Base-by-base conservation (phyloP, 2,888 invertebrate genomes). In the Anticlea derivata region DNA sequence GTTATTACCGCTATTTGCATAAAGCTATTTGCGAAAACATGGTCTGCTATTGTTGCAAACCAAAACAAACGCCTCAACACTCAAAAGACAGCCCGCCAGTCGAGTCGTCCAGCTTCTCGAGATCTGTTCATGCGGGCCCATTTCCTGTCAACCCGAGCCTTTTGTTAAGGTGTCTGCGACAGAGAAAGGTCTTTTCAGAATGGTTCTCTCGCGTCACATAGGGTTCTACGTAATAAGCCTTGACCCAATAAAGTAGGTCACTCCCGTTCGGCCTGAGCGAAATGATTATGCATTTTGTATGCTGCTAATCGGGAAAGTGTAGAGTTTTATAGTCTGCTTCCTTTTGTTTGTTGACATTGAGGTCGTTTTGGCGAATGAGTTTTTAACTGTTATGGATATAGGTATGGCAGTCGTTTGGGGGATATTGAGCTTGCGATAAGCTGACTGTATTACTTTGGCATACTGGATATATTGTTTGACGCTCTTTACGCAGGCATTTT, bases 201-300 rank as follows among this genome's bases (percentile, higher is more conserved):
- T 69, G 68, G 67, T 63, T 54, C 41, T 52, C 26, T 58, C 50
- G 38, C 31, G 45, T 40, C 50, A 58, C 58, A 51, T 59, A 58
- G 66, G 68, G 67, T 60, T 66, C 63, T 61, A 50, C 49, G 37
- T 26, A 41, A 47, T 23, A 41, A 62, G 58, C 78, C 78, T 78
- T 78, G 78, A 74, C 78, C 74, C 49, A 61, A 39, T 30, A 53
- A 78, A 70, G 58, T 78, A 66, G 78, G 78, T 75, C 78, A 60
- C 52, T 50, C 60, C 60, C 60, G 58, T 55, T 63, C 61, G 60
- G 63, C 63, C 53, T 45, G 60, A 65, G 63, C 61, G 56, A 66
- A 65, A 57, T 68, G 61, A 72, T 71, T 75, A 71, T 76, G 76
- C 75, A 76, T 70, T 74, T 75, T 73, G 65, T 62, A 71, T 73